Base-by-base conservation (phyloP, 2,888 invertebrate species). In the Geophilus truncorum region DNA sequence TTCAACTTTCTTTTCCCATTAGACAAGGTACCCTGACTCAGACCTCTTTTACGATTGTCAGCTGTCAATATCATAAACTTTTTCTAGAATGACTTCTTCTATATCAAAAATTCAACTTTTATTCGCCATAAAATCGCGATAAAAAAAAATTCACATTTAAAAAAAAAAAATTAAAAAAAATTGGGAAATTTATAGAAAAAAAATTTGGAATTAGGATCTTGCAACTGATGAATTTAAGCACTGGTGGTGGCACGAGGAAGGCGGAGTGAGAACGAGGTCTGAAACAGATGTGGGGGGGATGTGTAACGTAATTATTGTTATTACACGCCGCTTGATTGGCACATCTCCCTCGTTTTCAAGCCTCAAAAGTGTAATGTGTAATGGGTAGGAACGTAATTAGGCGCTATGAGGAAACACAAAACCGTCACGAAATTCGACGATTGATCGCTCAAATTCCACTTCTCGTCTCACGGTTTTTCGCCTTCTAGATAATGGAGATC, bases 11-110 rank as follows among this genome's bases (percentile, higher is more conserved):
- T 1, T 70, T 23, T 1, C n/a, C 2, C 62, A 23, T 62, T 15
- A 21, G 62, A 10, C 7, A 23, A 12, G 12, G 45, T 7, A 15
- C 7, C 18, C 3, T 45, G 45, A 9, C 45, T n/a, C 5, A 15
- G 45, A 36, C 36, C 9, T n/a, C 0, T 70, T 70, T 70, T 70
- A 70, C 28, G 70, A 25, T 15, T 70, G 70, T 28, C 70, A 70
- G 70, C 70, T 70, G 70, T 28, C 70, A 25, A 70, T 70, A 70
- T 70, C 70, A n/a, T 70, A 28, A 70, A 70, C 3, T 28, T 62
- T 57, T 45, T 45, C n/a, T 3, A 45, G 18, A 45, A 45, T 18
- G 15, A 15, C 36, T 45, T n/a, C 2, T n/a, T 1, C n/a, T 45
- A 3, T 2, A 45, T 15, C 0, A 23, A 6, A 10, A 10, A 25